A percentile compares a stretch with the other conserved stretches of the same genome.
phyloP scores from a whole-genome alignment of 2,797 vertebrate species.

The Mus spretus region DNA sequence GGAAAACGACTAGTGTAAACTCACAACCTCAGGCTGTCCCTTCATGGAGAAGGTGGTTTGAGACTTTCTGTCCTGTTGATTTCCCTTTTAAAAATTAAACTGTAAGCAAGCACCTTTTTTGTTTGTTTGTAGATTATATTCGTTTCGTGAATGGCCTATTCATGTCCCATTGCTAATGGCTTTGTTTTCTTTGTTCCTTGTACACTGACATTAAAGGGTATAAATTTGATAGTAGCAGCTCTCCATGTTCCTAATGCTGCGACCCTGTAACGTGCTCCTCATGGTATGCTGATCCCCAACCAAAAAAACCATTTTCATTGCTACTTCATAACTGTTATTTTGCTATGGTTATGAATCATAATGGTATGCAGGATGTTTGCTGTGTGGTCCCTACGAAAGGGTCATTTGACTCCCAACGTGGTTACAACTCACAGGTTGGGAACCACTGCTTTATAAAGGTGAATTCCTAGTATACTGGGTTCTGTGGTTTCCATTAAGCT shows the following conservation, averaged over 20 bases:
- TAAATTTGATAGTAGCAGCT: background rate
- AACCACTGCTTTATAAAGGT: background rate
- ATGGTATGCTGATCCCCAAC: background rate
- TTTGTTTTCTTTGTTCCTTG: background rate
- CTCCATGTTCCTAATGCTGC: background rate
- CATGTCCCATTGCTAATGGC: background rate
- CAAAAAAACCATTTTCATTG: background rate
- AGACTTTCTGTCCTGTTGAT: background rate
- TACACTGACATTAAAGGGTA: background rate
- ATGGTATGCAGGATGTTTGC: background rate
- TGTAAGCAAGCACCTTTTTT: conserved; percentile 27
- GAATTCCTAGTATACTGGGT: background rate
- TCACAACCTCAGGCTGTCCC: background rate
- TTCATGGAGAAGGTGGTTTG: background rate
- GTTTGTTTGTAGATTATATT: background rate
- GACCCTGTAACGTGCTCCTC: background rate
- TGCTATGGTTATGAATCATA: background rate
- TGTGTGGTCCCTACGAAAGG: background rate
- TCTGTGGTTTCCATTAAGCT: background rate
- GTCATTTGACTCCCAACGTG: background rate
- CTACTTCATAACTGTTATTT: background rate
- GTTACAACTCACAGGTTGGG: background rate
- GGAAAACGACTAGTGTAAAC: background rate
- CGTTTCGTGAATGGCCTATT: background rate
- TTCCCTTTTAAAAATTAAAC: conserved; percentile 33